These are phyloP conservation scores for Nansenia antarctica DNA, from an alignment of 2,113 vertebrate genomes.

Conservation along the genomic window DNA sequence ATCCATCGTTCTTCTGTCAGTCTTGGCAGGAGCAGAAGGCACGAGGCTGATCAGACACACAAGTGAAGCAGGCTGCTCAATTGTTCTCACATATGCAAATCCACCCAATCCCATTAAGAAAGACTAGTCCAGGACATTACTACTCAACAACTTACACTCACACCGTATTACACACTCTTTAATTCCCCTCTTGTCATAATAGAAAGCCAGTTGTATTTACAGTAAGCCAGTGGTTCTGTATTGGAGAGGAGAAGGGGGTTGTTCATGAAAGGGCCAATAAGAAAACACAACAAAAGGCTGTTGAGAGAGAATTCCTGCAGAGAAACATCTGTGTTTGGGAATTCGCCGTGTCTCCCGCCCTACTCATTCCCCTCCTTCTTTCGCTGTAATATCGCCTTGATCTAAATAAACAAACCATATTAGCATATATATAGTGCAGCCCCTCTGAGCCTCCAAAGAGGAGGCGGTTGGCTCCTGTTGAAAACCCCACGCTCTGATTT, in stretches of 20 bases:
- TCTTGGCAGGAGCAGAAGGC: slow-evolving; percentile 6
- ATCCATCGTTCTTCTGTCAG: slow-evolving; percentile 13
- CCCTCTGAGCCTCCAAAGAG: slow-evolving; percentile 13
- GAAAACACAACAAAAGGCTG: slow-evolving; percentile 4
- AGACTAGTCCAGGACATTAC: background rate
- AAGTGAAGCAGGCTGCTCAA: slow-evolving; percentile 5
- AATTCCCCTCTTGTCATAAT: background rate
- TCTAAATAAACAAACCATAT: slow-evolving; percentile 38
- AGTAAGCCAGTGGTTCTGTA: background rate
- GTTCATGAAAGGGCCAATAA: background rate
- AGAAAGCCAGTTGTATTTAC: background rate
- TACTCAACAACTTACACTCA: background rate
- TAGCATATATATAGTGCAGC: slow-evolving; percentile 51
- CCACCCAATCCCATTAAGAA: slow-evolving; percentile 7
- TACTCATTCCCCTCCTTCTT: slow-evolving; percentile 10
- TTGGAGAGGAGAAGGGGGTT: background rate
- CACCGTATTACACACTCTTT: background rate
- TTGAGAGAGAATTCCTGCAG: slow-evolving; percentile 18
- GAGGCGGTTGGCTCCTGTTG: background rate
- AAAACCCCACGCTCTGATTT: background rate
- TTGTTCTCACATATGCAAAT: slow-evolving; percentile 30
- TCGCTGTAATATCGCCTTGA: slow-evolving; percentile 29
- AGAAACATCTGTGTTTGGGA: slow-evolving; percentile 13
- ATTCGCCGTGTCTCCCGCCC: slow-evolving; percentile 6
- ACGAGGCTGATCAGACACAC: slow-evolving; percentile 10